Percentiles rank a stretch among this genome's conserved stretches.
These are phyloP conservation scores for Capitella teleta DNA, from an alignment of 1,140 invertebrate species.

Conservation along the genomic window DNA sequence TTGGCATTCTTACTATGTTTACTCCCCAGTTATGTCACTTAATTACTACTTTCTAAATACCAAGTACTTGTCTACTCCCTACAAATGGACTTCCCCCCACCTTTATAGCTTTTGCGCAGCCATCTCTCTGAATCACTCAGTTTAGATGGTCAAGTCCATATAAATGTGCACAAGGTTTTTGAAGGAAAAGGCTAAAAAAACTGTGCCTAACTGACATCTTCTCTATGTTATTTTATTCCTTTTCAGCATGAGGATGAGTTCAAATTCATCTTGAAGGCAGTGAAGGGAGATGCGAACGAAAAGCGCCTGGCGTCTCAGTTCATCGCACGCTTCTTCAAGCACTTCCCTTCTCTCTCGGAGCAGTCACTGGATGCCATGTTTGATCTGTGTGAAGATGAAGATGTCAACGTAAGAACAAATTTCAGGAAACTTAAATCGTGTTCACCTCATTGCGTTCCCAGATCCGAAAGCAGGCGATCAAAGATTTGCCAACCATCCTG, in stretches of 20 bases:
- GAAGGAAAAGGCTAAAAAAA: background rate
- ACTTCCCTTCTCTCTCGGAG: slow-evolving; percentile 72
- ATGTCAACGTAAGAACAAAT: slow-evolving; percentile 68
- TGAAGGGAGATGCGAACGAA: slow-evolving; percentile 57
- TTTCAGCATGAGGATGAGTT: slow-evolving; percentile 81
- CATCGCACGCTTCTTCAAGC: slow-evolving; percentile 85
- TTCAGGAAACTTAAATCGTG: background rate
- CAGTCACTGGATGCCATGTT: slow-evolving; percentile 82
- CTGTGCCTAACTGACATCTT: background rate
- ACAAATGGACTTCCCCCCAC: no score
- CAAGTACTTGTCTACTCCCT: no score
- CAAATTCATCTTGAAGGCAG: slow-evolving; percentile 60
- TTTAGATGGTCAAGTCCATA: background rate
- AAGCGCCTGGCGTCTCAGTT: slow-evolving; percentile 89
- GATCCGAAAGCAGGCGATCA: slow-evolving; percentile 92
- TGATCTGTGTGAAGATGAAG: slow-evolving; percentile 91
- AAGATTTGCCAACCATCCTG: slow-evolving; percentile 77
- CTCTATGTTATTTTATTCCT: slow-evolving; percentile 8
- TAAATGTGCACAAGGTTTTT: background rate
- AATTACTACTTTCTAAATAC: no score
- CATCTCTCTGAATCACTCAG: background rate
- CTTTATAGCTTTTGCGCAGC: no score
- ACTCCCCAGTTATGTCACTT: no score
- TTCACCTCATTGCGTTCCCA: slow-evolving; percentile 39
- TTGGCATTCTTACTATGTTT: no score